Percentiles rank a stretch among this genome's conserved stretches.
Evolutionary conservation across 1,140 invertebrate genomes (phyloP).

Genomic region (Pseudomyrmex concolor): DNA sequence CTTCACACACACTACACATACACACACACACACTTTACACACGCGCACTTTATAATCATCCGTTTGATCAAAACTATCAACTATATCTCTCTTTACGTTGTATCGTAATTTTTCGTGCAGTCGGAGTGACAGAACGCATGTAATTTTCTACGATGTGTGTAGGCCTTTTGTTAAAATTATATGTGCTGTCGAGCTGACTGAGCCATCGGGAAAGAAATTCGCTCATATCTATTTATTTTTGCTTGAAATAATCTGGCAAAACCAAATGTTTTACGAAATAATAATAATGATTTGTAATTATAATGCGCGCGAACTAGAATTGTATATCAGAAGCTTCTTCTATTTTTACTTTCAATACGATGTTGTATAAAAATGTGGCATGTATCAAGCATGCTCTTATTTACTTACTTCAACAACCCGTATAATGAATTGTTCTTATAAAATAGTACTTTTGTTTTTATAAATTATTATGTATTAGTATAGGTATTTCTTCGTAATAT

Average conservation of each 20-base stretch:
- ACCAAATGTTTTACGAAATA: not conserved
- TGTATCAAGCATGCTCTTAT: slow-evolving; percentile 35
- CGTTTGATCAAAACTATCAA: slow-evolving; percentile 44
- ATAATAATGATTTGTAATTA: not conserved
- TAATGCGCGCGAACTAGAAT: not conserved
- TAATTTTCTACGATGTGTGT: slow-evolving; percentile 51
- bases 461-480: not conserved
- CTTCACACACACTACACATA: not conserved
- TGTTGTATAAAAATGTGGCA: slow-evolving; percentile 53
- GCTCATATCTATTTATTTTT: not conserved
- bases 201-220: slow-evolving; percentile 49
- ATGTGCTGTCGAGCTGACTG: slow-evolving; percentile 26
- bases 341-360: slow-evolving; percentile 38
- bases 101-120: slow-evolving; percentile 32
- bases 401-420: slow-evolving; percentile 46
- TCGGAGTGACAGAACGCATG: slow-evolving; percentile 32
- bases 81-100: slow-evolving; percentile 32
- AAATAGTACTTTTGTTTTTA: slow-evolving; percentile 36
- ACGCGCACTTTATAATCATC: not conserved
- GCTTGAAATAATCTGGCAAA: not conserved
- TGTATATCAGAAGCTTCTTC: not conserved
- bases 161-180: slow-evolving; percentile 56
- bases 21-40: not conserved
- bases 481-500: slow-evolving; percentile 1
- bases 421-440: slow-evolving; percentile 48